Evolutionary conservation across 2,888 invertebrate genomes (phyloP).

Genomic region (Drosophila lutescens): DNA sequence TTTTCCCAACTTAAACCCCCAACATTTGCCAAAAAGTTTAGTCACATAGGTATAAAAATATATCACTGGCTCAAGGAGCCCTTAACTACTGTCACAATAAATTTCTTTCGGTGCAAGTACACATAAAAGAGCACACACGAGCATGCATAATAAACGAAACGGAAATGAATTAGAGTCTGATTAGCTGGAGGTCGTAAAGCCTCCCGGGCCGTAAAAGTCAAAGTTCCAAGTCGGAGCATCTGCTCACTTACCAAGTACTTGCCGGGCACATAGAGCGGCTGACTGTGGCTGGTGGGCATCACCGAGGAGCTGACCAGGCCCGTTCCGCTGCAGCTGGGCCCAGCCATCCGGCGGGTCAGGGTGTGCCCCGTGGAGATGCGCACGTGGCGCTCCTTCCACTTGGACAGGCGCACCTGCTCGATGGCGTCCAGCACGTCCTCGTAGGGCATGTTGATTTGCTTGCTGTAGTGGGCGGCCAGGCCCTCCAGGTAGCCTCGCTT

Average conservation of each 20-base stretch:
- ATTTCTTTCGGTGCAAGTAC: slow-evolving; percentile 16
- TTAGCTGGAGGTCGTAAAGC: slow-evolving; percentile 66
- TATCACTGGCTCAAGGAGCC: background rate
- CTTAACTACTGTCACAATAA: background rate
- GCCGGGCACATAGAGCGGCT: slow-evolving; percentile 95
- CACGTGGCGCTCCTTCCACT: slow-evolving; percentile 85
- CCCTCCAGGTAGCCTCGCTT: slow-evolving; percentile 94
- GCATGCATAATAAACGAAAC: slow-evolving; percentile 67
- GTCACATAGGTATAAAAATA: background rate
- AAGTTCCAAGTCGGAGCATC: slow-evolving; percentile 47
- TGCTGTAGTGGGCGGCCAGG: slow-evolving; percentile 93
- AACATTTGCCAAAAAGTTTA: too few relatives aligned
- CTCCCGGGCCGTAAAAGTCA: slow-evolving; percentile 59
- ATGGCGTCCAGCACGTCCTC: slow-evolving; percentile 94
- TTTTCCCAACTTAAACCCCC: too few relatives aligned
- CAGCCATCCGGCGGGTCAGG: slow-evolving; percentile 73
- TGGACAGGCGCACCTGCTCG: slow-evolving; percentile 90
- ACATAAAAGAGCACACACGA: slow-evolving; percentile 27
- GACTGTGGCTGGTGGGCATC: slow-evolving; percentile 91
- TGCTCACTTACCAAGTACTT: slow-evolving; percentile 95
- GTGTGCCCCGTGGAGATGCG: slow-evolving; percentile 83
- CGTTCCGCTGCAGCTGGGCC: slow-evolving; percentile 61
- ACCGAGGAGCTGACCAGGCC: slow-evolving; percentile 84
- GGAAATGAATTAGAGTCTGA: slow-evolving; percentile 68
- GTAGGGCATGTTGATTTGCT: slow-evolving; percentile 94